Conservation (phyloP, 1,140 invertebrate species). For the Campoletis sonorensis region DNA sequence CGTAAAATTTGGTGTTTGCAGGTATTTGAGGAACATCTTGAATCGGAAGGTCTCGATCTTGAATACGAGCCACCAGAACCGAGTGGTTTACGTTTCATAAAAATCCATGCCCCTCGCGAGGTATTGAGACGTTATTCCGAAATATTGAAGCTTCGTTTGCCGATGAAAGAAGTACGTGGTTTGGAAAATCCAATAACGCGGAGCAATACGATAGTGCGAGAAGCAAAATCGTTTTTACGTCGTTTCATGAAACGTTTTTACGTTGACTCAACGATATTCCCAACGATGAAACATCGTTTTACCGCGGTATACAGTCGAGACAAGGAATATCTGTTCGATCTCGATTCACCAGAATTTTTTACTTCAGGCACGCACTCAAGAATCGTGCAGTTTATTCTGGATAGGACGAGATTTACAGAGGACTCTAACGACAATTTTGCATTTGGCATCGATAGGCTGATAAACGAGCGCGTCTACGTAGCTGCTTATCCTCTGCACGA, state of each 20-base stretch:
- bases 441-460: constrained; percentile 90
- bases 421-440: constrained; percentile 82
- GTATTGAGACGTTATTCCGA: constrained; percentile 94
- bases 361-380: constrained; percentile 89
- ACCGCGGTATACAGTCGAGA: constrained; percentile 91
- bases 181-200: constrained; percentile 79
- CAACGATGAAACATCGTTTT: constrained; percentile 83
- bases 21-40: constrained; percentile 83
- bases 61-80: constrained; percentile 81
- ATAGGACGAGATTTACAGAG: constrained; percentile 88
- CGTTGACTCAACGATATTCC: constrained; percentile 83
- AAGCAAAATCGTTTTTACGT: constrained; percentile 79
- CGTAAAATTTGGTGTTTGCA: constrained; percentile 50
- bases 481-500: constrained; percentile 95
- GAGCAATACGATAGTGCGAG: constrained; percentile 80
- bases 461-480: constrained; percentile 86
- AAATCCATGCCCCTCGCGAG: constrained; percentile 91
- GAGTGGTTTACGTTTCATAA: constrained; percentile 83
- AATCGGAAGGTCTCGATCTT: constrained; percentile 82
- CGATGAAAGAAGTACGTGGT: constrained; percentile 90
- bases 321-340: constrained; percentile 93
- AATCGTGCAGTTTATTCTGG: constrained; percentile 94
- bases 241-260: constrained; percentile 80
- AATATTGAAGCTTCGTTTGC: constrained; percentile 95
- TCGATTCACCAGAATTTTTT: constrained; percentile 89